A percentile compares a stretch with the other conserved stretches of the same genome.
phyloP scores from a whole-genome alignment of 1,140 invertebrate genomes.

The Aphidius gifuensis region DNA sequence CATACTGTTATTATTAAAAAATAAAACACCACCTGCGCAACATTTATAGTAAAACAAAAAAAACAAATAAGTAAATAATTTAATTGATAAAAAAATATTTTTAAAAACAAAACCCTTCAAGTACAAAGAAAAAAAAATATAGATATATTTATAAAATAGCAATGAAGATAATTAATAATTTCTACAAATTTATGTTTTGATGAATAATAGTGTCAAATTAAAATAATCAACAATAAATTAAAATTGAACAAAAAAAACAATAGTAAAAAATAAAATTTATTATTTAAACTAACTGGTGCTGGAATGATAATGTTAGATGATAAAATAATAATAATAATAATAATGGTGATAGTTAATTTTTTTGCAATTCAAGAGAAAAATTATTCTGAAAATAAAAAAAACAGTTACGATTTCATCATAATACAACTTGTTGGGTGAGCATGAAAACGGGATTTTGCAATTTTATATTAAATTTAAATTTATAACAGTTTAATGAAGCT shows the following conservation, averaged over 20 bases:
- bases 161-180: too few species aligned
- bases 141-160: not conserved
- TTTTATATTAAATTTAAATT: not conserved
- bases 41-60: conserved; percentile 23
- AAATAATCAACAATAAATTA: not conserved
- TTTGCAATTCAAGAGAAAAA: too few species aligned
- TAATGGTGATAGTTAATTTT: conserved; percentile 4
- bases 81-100: conserved; percentile 3
- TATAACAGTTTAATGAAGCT: too few species aligned
- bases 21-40: conserved; percentile 25
- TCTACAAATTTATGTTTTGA: too few species aligned
- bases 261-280: conserved; percentile 6
- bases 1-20: conserved; percentile 43
- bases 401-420: conserved; percentile 5
- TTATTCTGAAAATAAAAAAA: too few species aligned
- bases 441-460: conserved; percentile 14
- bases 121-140: conserved; percentile 17
- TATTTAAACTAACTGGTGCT: conserved; percentile 6
- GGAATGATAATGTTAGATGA: conserved; percentile 17
- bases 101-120: conserved; percentile 7
- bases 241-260: conserved; percentile 10
- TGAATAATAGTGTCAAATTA: too few species aligned
- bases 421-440: conserved; percentile 16
- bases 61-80: conserved; percentile 12
- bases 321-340: conserved; percentile 23